These are phyloP conservation scores for Pseudomyrmex sp. DNA, from an alignment of 1,140 invertebrate genomes.

Conservation along the genomic window DNA sequence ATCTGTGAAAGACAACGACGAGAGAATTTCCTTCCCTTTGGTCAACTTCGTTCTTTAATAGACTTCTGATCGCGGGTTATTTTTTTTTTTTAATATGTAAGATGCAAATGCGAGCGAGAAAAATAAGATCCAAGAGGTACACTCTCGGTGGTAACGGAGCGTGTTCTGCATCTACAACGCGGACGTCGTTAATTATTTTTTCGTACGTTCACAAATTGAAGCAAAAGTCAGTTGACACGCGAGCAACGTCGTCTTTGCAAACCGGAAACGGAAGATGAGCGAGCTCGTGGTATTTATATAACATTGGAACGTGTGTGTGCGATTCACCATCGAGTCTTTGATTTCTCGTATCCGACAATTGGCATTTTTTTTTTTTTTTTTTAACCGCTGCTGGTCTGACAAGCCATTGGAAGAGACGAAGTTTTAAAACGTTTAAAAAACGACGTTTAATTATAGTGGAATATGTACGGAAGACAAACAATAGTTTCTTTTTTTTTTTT, in stretches of 20 bases:
- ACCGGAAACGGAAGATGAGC: slow-evolving; percentile 59
- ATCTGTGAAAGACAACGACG: neutral
- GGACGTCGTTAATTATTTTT: slow-evolving; percentile 16
- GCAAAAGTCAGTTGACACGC: slow-evolving; percentile 56
- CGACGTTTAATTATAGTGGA: slow-evolving; percentile 9
- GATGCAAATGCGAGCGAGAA: neutral
- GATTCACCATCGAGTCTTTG: slow-evolving; percentile 24
- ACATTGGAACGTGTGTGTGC: slow-evolving; percentile 1
- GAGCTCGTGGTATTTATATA: slow-evolving; percentile 44
- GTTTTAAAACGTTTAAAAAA: slow-evolving; percentile 5
- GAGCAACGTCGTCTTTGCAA: slow-evolving; percentile 60
- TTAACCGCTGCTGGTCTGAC: slow-evolving; percentile 28
- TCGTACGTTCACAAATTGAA: slow-evolving; percentile 55
- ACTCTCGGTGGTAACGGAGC: slow-evolving; percentile 17
- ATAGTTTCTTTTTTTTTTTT: neutral
- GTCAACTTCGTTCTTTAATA: too few species aligned
- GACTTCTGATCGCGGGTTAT: too few species aligned
- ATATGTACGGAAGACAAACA: slow-evolving; percentile 52
- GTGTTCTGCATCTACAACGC: slow-evolving; percentile 8
- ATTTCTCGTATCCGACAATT: neutral
- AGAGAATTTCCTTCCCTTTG: neutral
- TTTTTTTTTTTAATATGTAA: too few species aligned
- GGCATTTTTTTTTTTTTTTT: slow-evolving; percentile 36
- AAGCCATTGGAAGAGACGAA: slow-evolving; percentile 50
- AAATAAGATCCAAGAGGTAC: too few species aligned